These are phyloP conservation scores for Macquaria ambigua DNA, from an alignment of 2,113 vertebrate genomes.

Conservation along the genomic window DNA sequence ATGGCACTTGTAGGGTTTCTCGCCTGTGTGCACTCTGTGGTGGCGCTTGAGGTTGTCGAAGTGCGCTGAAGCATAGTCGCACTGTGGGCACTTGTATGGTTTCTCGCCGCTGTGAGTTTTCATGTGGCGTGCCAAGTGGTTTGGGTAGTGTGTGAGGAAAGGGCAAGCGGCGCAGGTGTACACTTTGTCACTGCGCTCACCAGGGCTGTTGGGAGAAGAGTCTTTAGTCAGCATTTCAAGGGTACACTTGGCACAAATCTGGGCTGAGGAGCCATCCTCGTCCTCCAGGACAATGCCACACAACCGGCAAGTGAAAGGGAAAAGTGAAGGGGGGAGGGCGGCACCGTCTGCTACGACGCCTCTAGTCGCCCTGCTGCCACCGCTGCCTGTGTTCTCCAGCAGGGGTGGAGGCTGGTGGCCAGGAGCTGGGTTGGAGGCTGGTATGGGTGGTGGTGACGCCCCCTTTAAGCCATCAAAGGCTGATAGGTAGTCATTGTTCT, in stretches of 20 bases:
- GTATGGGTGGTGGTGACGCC: constrained; percentile 62
- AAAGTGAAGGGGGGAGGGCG: constrained; percentile 88
- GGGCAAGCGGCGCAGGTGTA: constrained; percentile 94
- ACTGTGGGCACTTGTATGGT: constrained; percentile 95
- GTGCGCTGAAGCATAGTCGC: constrained; percentile 95
- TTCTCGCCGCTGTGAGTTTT: constrained; percentile 99
- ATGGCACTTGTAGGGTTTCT: constrained; percentile 94
- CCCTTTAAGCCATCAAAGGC: constrained; percentile 83
- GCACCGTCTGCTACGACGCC: constrained; percentile 57
- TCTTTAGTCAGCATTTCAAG: constrained; percentile 90
- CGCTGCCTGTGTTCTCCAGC: constrained; percentile 42
- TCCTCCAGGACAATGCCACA: constrained; percentile 93
- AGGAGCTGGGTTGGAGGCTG: constrained; percentile 63
- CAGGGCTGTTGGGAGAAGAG: constrained; percentile 70
- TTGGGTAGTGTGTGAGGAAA: constrained; percentile 97
- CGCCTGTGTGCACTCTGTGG: constrained; percentile 93
- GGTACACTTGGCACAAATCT: constrained; percentile 92
- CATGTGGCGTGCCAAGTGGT: constrained; percentile 98
- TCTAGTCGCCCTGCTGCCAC: constrained; percentile 47
- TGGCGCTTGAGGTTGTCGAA: constrained; percentile 98
- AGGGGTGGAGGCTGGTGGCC: constrained; percentile 55
- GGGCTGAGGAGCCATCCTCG: constrained; percentile 89
- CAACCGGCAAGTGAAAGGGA: constrained; percentile 92
- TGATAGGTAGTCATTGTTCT: constrained; percentile 83
- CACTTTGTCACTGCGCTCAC: constrained; percentile 89